These are phyloP conservation scores for Myrmophylax atrothorax DNA, from an alignment of 2,113 vertebrate genomes.

Conservation along the genomic window DNA sequence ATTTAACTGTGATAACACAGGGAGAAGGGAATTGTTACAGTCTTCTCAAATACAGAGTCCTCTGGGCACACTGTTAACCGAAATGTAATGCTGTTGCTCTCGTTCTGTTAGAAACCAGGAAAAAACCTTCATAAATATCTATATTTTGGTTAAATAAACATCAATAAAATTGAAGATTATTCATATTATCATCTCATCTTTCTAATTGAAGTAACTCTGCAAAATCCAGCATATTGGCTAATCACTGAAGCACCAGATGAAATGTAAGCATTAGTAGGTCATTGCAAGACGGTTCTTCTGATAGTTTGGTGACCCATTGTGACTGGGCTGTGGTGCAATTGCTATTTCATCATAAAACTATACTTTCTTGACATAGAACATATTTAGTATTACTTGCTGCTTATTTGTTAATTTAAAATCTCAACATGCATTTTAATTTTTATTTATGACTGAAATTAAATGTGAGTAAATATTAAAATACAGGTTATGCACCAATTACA, in stretches of 20 bases:
- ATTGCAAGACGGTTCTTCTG: not conserved
- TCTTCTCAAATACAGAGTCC: not conserved
- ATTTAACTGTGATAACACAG: not conserved
- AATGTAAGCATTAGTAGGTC: not conserved
- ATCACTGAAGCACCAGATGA: not conserved
- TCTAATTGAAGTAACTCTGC: not conserved
- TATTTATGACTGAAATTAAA: not conserved
- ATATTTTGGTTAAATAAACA: not conserved
- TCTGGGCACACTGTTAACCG: not conserved
- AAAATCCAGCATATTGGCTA: not conserved
- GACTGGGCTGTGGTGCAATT: not conserved
- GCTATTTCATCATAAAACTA: not conserved
- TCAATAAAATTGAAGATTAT: not conserved
- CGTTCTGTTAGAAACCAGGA: not conserved
- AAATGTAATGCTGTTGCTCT: not conserved
- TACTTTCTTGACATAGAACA: not conserved
- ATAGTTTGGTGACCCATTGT: not conserved
- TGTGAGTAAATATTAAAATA: not conserved
- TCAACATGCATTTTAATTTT: not conserved
- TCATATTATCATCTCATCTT: not conserved
- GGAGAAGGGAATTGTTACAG: not conserved
- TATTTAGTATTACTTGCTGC: not conserved
- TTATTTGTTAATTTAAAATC: not conserved
- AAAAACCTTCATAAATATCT: fast-evolving
- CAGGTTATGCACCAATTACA: not conserved